Evolutionary conservation across 2,797 vertebrate species (phyloP).

Genomic region (Steatocranus sp.): DNA sequence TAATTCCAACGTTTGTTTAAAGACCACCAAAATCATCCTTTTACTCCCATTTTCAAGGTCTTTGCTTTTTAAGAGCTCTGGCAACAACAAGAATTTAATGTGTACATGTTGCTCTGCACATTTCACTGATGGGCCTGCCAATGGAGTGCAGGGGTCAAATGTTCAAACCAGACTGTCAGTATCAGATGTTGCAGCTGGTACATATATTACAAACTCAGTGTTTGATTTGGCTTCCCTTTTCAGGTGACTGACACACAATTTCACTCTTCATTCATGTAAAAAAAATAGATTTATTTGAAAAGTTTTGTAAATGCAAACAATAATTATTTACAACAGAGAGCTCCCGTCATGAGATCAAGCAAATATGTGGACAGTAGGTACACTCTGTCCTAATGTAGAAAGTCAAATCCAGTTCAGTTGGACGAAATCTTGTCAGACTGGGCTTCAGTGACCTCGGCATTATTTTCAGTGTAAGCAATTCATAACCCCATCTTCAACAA

Average conservation of each 20-base stretch:
- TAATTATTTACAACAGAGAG: slow-evolving; percentile 40
- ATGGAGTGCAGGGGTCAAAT: background rate
- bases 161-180: background rate
- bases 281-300: slow-evolving; percentile 78
- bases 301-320: slow-evolving; percentile 18
- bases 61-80: background rate
- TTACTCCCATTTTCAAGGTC: background rate
- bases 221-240: background rate
- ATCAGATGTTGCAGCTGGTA: background rate
- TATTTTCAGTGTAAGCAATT: background rate
- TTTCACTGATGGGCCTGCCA: background rate
- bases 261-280: slow-evolving; percentile 17
- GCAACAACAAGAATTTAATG: background rate
- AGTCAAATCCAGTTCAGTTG: background rate
- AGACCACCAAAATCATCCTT: background rate
- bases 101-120: background rate
- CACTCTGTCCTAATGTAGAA: background rate
- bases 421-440: slow-evolving; percentile 11
- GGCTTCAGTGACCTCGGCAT: slow-evolving; percentile 36
- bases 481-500: background rate
- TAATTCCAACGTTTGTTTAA: background rate
- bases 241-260: background rate
- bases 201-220: background rate
- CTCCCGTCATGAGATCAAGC: background rate
- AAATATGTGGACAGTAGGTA: background rate